These are phyloP conservation scores for Hyposoter dolosus DNA, from an alignment of 2,888 invertebrate species.

Conservation along the genomic window DNA sequence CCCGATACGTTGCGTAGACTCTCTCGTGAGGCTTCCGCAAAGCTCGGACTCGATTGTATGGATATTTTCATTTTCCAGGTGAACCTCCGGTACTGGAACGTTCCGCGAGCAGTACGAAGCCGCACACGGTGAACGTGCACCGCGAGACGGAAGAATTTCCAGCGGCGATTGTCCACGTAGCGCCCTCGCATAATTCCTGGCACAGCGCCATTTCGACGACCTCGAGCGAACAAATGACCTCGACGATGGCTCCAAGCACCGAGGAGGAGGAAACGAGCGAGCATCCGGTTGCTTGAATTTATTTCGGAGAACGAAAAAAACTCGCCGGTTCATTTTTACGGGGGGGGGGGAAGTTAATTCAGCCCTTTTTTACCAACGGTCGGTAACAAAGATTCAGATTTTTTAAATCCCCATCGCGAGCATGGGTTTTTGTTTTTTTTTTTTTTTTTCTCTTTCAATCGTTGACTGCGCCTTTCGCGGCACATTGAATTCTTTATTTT, in stretches of 20 bases:
- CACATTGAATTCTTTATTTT: neutral
- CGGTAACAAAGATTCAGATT: conserved; percentile 30
- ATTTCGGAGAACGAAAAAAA: neutral
- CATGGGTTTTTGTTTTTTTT: neutral
- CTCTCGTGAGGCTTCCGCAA: neutral
- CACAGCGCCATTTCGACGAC: conserved; percentile 49
- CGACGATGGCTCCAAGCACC: conserved; percentile 43
- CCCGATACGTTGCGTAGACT: no score
- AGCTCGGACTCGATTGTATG: neutral
- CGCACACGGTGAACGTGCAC: conserved; percentile 78
- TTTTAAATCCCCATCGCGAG: neutral
- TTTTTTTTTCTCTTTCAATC: conserved; percentile 8
- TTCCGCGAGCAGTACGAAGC: conserved; percentile 78
- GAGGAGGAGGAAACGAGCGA: conserved; percentile 68
- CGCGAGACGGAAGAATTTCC: conserved; percentile 76
- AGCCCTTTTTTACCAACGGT: conserved; percentile 31
- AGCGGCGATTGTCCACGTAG: conserved; percentile 71
- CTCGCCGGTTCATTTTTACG: neutral
- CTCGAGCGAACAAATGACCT: conserved; percentile 58
- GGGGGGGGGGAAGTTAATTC: neutral
- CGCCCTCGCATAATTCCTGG: conserved; percentile 63
- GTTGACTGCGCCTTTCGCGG: neutral
- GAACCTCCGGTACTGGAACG: conserved; percentile 79
- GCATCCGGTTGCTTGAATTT: conserved; percentile 70
- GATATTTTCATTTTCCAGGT: conserved; percentile 70